These are phyloP conservation scores for Spinus pinus DNA, from an alignment of 2,797 vertebrate genomes.

Conservation along the genomic window DNA sequence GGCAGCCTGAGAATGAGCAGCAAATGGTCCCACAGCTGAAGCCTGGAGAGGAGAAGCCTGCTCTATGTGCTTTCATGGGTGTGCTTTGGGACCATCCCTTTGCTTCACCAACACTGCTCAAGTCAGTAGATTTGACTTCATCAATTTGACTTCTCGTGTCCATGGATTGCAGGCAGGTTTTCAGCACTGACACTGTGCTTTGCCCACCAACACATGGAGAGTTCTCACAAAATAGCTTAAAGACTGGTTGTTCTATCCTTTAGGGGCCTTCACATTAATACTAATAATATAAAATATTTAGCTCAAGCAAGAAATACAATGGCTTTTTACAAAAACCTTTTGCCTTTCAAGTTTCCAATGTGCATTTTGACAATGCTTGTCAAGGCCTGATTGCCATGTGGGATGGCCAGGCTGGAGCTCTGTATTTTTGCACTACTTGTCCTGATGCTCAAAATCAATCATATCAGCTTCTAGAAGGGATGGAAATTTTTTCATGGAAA, in stretches of 20 bases:
- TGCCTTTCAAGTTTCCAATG: neutral
- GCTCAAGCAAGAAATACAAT: neutral
- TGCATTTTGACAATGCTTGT: neutral
- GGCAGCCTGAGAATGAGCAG: neutral
- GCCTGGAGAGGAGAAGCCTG: neutral
- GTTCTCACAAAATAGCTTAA: neutral
- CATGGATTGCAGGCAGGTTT: neutral
- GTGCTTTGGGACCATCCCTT: rapidly evolving
- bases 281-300: neutral
- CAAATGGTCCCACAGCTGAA: rapidly evolving
- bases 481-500: neutral
- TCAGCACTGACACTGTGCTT: rapidly evolving
- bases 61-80: neutral
- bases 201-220: neutral
- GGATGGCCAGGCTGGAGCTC: neutral
- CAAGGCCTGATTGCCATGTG: neutral
- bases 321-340: neutral
- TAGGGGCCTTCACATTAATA: neutral
- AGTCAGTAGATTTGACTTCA: neutral
- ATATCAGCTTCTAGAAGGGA: neutral
- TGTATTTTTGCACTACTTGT: neutral
- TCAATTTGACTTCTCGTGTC: rapidly evolving
- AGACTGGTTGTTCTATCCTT: neutral
- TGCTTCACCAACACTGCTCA: rapidly evolving
- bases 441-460: neutral